Evolutionary conservation across 2,797 vertebrate genomes (phyloP).

Genomic region (Ptychadena robeensis): DNA sequence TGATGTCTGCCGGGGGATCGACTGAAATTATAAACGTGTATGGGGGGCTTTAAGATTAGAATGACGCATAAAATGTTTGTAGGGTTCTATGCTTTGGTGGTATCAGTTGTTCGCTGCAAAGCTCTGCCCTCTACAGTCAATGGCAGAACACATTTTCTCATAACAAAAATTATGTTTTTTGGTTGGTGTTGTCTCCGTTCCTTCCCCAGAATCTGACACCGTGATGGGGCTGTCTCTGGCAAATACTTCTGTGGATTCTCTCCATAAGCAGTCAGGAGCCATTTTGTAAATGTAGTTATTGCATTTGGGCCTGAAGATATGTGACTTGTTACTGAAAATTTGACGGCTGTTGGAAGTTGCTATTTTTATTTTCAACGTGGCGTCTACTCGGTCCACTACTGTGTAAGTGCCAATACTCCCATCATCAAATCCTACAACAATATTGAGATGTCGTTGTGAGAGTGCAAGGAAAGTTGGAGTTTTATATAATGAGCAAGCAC

Average conservation of each 20-base stretch:
- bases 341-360: conserved; percentile 98
- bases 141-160: conserved; percentile 77
- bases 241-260: conserved; percentile 97
- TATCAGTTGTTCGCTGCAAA: conserved; percentile 74
- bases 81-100: background rate
- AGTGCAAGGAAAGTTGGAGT: conserved; percentile 93
- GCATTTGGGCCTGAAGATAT: conserved; percentile 91
- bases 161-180: conserved; percentile 92
- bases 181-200: conserved; percentile 87
- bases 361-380: conserved; percentile 97
- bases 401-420: conserved; percentile 98
- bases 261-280: conserved; percentile 93
- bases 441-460: conserved; percentile 94
- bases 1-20: too few relatives aligned
- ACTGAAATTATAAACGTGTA: too few relatives aligned
- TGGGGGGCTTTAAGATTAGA: background rate
- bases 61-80: conserved; percentile 48
- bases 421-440: conserved; percentile 96
- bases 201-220: conserved; percentile 89
- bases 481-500: conserved; percentile 98
- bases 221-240: conserved; percentile 97
- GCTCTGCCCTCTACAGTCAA: conserved; percentile 76
- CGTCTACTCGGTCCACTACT: conserved; percentile 96
- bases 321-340: conserved; percentile 92
- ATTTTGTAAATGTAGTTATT: conserved; percentile 89